These are phyloP conservation scores for Timandra comae DNA, from an alignment of 2,888 invertebrate genomes.

Conservation along the genomic window DNA sequence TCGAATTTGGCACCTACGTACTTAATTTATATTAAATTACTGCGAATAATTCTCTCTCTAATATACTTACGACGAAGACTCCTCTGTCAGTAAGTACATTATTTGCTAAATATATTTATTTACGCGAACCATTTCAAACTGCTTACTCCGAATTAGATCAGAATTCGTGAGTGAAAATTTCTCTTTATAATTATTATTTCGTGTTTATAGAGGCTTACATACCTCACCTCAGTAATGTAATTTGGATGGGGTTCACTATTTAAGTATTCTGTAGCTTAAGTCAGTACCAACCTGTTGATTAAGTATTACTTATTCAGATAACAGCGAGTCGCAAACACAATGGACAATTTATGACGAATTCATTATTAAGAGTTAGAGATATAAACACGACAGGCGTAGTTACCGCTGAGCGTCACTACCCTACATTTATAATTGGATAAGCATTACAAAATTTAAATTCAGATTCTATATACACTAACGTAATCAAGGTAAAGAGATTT, in stretches of 20 bases:
- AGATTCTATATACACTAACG: too few species aligned
- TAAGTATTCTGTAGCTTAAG: not conserved
- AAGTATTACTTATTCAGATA: slow-evolving; percentile 30
- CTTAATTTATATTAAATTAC: too few species aligned
- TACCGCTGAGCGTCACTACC: too few species aligned
- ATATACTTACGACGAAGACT: too few species aligned
- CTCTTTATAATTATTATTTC: not conserved
- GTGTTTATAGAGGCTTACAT: not conserved
- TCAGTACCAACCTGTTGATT: slow-evolving; percentile 28
- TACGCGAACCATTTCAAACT: not conserved
- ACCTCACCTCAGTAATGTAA: too few species aligned
- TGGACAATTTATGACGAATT: slow-evolving; percentile 9
- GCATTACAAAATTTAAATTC: too few species aligned
- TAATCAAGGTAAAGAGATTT: too few species aligned
- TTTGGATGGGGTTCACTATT: too few species aligned
- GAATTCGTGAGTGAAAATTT: not conserved
- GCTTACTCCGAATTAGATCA: not conserved
- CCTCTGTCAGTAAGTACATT: not conserved
- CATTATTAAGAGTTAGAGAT: slow-evolving; percentile 5
- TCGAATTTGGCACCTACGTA: too few species aligned
- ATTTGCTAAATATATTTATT: not conserved
- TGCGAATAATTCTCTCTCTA: too few species aligned
- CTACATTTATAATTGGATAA: too few species aligned
- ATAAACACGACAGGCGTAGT: too few species aligned
- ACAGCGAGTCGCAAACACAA: slow-evolving; percentile 1